Base-by-base conservation (phyloP, 2,797 vertebrate species). In the Aulostomus chinensis region DNA sequence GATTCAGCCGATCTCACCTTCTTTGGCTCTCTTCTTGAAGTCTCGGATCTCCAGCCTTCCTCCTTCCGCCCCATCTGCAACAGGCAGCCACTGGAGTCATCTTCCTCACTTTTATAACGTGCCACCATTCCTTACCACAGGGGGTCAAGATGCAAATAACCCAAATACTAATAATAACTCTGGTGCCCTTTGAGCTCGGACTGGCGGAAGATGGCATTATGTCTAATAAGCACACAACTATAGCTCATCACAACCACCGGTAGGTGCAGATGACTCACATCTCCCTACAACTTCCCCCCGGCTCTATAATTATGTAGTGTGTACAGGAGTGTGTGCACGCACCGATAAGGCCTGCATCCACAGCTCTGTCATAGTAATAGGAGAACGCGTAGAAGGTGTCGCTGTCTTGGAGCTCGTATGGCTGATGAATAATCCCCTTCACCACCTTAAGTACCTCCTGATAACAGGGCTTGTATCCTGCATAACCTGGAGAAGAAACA, bases 351-450 rank as follows among this genome's bases (percentile, higher is more conserved):
- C 91, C 87, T 1, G 93, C 92, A 17, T 99, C 97, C 62, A 85
- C 94, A 2, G 97, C 97, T 65, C 95, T 90, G 73, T 99, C 97
- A 24, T 93, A 98, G 73, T 97, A 98, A 79, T 98, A 99, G 38
- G 97, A 98, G 84, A 99, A 98, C 4, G 97, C 97, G 16, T 96
- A 98, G 84, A 99, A 97, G 50, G 89, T 80, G 14, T 78, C 86
- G 66, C 80, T 72, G 68, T 83, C 80, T 64, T 84, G 82, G 6
- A 97, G 82, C 68, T 96, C 93, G 5, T 89, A 76, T 0, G 94
- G 93, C 73, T 95, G 94, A 75, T 95, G 94, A 62, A 99, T 89
- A 66, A 94, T 86, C 35, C 93, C 94, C 81, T 86, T 91, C 57
- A 99, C 92, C 69, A 93, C 92, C 69, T 86, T 93, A 30, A 91